These are phyloP conservation scores for Callaeas wilsoni DNA, from an alignment of 2,113 vertebrate species.

Conservation along the genomic window DNA sequence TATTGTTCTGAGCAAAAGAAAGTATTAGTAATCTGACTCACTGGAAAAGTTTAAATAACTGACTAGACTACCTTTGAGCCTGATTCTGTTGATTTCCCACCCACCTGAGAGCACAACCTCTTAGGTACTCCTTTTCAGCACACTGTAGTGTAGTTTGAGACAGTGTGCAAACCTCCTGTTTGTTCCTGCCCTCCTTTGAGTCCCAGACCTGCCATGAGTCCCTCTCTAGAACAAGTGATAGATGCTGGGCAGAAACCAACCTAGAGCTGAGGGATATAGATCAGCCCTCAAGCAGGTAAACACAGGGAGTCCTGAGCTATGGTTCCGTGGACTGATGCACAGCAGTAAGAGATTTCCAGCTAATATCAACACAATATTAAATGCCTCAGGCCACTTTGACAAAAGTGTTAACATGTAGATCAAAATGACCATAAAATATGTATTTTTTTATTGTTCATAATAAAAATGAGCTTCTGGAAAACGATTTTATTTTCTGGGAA, in stretches of 20 bases:
- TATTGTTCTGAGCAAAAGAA: conserved; percentile 40
- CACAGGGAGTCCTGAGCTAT: neutral
- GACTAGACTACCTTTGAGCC: neutral
- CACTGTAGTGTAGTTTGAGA: accelerated
- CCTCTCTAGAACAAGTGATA: neutral
- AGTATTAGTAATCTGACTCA: conserved; percentile 51
- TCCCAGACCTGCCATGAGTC: neutral
- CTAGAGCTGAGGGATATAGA: neutral
- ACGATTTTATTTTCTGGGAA: neutral
- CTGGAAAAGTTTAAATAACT: conserved; percentile 42
- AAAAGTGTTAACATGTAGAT: neutral
- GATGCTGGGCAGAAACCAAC: neutral
- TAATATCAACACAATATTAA: neutral
- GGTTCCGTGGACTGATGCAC: accelerated
- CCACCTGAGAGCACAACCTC: neutral
- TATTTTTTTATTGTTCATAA: neutral
- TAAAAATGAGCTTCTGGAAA: neutral
- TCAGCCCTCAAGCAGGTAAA: neutral
- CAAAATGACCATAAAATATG: neutral
- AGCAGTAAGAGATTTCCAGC: neutral
- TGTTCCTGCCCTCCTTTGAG: neutral
- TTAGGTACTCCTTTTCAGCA: neutral
- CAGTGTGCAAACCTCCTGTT: neutral
- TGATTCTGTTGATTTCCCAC: neutral
- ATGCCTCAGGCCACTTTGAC: neutral